Base-by-base conservation (phyloP, 2,797 vertebrate genomes). In the Danio choprae region DNA sequence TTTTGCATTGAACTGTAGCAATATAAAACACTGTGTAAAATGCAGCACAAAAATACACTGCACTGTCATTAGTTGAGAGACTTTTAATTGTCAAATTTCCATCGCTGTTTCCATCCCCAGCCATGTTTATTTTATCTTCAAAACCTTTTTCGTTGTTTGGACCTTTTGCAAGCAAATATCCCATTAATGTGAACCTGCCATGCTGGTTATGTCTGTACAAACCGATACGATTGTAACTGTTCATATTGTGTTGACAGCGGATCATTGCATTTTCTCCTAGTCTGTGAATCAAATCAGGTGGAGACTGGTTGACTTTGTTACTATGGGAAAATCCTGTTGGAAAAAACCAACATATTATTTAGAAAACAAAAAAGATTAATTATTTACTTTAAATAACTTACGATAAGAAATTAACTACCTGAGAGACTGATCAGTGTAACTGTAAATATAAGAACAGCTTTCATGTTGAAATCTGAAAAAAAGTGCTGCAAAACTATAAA, bases 21-120 rank as follows among this genome's bases (percentile, higher is more conserved):
- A 80, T 58, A 0, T 84, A 6, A 4, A 44, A 2, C 81, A 87
- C 83, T 90, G 90, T 91, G 89, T 71, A 77, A 74, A 10, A 2
- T 58, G 88, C 88, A n/a, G 89, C 90, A 88, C 89, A 91, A 84
- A 87, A 90, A 48, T 91, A 92, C 0, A 91, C 63, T 0, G 78
- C 87, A 63, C 81, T 90, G 81, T 87, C 87, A 40, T 9, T 62
- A 55, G 12, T 0, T 0, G 0, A 55, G 15, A 89, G 0, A 20
- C 11, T 0, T 18, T 77, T n/a, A 18, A 84, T 77, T 13, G 40
- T 87, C 51, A 91, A 70, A 9, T 59, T 84, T 72, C 83, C 79
- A 2, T 0, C 86, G 4, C 79, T 1, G 4, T 2, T 56, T 86
- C 79, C 80, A 50, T 63, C 6, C 6, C 87, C 87, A 16, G 0